Conservation (phyloP, 2,113 vertebrate species). For the Vireo altiloquus region DNA sequence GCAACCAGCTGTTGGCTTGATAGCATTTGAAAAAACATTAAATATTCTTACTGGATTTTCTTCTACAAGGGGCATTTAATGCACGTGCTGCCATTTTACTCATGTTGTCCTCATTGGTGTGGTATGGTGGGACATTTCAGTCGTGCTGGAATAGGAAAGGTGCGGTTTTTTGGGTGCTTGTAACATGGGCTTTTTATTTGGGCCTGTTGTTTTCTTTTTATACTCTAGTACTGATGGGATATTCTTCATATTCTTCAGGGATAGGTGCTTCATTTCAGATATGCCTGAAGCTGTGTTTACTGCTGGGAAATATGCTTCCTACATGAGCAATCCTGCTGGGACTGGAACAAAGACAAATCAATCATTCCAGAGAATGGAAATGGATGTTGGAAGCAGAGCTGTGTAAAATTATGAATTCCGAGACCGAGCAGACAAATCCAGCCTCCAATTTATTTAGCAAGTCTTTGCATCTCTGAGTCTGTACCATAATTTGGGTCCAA, state of each 20-base stretch:
- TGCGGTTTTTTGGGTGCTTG: background rate
- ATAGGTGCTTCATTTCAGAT: background rate
- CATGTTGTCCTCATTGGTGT: background rate
- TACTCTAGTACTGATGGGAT: background rate
- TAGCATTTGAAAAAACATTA: background rate
- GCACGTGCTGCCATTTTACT: background rate
- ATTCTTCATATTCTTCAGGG: background rate
- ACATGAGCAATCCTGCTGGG: background rate
- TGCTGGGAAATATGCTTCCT: background rate
- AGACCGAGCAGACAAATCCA: background rate
- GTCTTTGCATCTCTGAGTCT: background rate
- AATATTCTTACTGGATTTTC: background rate
- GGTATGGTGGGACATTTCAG: background rate
- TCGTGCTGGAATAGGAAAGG: background rate
- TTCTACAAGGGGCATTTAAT: background rate
- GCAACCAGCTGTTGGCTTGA: background rate
- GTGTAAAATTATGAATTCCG: slow-evolving; percentile 7
- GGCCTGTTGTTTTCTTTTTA: background rate
- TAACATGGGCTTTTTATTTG: background rate
- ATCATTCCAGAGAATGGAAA: background rate
- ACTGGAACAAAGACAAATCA: slow-evolving; percentile 18
- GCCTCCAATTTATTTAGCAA: background rate
- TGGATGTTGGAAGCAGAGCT: background rate
- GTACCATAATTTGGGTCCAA: background rate
- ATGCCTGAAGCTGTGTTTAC: background rate